phyloP scores from a whole-genome alignment of 2,797 vertebrate species.

The Chromobotia macracanthus region DNA sequence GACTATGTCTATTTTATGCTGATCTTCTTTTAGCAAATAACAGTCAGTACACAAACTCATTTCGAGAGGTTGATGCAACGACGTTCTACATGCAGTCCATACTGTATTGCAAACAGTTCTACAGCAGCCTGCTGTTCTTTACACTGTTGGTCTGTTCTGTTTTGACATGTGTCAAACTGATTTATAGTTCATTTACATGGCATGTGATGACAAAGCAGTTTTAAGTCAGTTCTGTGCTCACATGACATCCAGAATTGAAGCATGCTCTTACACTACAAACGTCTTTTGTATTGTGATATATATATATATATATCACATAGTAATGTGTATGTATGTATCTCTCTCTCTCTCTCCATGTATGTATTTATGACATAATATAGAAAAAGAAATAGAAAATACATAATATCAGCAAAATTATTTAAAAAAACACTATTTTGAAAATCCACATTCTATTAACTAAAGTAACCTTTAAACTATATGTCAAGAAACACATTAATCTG shows the following conservation, averaged over 20 bases:
- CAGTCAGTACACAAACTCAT: slow-evolving; percentile 31
- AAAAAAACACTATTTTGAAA: too few relatives aligned
- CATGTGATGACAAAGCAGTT: background rate
- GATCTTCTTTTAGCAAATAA: slow-evolving; percentile 4
- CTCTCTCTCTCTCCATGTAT: too few relatives aligned
- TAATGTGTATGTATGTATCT: too few relatives aligned
- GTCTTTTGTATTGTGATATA: background rate
- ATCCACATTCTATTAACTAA: too few relatives aligned
- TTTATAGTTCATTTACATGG: background rate
- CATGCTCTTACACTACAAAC: background rate
- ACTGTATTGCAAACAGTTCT: background rate
- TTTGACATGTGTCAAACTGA: background rate
- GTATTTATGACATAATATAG: too few relatives aligned
- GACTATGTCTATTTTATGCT: slow-evolving; percentile 28
- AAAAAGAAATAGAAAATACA: too few relatives aligned
- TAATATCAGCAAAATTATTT: too few relatives aligned
- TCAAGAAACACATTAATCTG: too few relatives aligned
- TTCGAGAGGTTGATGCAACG: background rate
- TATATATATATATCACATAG: too few relatives aligned
- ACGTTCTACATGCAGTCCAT: background rate
- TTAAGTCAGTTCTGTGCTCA: background rate
- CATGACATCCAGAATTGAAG: background rate
- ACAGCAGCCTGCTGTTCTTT: background rate
- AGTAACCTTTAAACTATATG: too few relatives aligned
- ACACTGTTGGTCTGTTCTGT: background rate